Evolutionary conservation across 2,113 vertebrate species (phyloP).

Genomic region (Dendropsophus ebraccatus): DNA sequence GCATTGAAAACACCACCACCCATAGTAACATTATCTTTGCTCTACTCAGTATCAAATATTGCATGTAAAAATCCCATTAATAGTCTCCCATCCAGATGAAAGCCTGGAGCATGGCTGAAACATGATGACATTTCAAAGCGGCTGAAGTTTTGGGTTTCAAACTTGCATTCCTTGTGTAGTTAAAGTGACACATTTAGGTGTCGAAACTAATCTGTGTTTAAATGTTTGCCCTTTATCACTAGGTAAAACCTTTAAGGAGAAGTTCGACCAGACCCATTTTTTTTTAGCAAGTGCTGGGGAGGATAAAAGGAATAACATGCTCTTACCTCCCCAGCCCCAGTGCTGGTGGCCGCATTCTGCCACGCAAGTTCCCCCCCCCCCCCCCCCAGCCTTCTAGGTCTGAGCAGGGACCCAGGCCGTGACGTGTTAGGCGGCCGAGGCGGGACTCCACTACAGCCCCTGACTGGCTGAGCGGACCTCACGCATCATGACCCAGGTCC

Average conservation of each 20-base stretch:
- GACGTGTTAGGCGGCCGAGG: too few relatives aligned
- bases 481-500: too few relatives aligned
- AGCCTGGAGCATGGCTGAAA: constrained; percentile 15
- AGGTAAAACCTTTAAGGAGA: neutral
- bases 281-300: too few relatives aligned
- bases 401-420: too few relatives aligned
- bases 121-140: constrained; percentile 6
- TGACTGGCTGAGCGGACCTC: too few relatives aligned
- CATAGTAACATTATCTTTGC: constrained; percentile 1
- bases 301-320: too few relatives aligned
- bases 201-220: neutral
- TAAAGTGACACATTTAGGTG: neutral
- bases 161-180: neutral
- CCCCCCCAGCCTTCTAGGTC: too few relatives aligned
- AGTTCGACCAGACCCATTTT: too few relatives aligned
- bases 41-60: neutral
- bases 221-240: neutral
- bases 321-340: too few relatives aligned
- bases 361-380: too few relatives aligned
- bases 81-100: neutral
- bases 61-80: neutral
- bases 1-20: neutral
- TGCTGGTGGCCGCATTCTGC: too few relatives aligned
- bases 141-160: neutral
- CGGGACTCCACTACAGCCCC: too few relatives aligned